Evolutionary conservation across 2,797 vertebrate genomes (phyloP), one percentile per base, ranked within the genome.

Genomic region (Threskiornis aethiopicus): DNA sequence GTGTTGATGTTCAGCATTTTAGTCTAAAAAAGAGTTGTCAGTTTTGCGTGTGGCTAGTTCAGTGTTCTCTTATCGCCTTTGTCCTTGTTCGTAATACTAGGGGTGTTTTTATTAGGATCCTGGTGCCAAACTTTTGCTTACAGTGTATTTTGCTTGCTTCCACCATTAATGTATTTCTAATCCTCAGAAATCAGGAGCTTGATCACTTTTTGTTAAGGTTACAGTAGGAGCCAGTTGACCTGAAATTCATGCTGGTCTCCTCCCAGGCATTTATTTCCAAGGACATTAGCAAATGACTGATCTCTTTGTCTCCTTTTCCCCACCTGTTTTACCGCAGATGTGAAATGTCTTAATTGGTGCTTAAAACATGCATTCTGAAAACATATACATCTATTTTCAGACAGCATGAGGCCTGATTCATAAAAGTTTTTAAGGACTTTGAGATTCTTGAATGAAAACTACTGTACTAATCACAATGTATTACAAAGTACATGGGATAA

Each of bases 381-480:
- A 70, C 17, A 29, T 5, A 9, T 6, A 9, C 18, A 1, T 62
- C 39, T 21, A 2, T 39, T 72, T 90, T 31, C 55, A 37, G 70
- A 16, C 42, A 55, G 52, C 39, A 5, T 8, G 4, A 31, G 67
- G 26, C 59, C 70, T 24, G 19, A 19, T 31, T n/a, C 17, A 0
- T 39, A 31, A 1, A 29, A 84, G 24, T 33, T 71, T 83, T 70
- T 28, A 61, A 55, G 65, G 39, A 22, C 25, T 88, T 75, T 13
- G 64, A 59, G 76, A 28, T 61, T 25, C 19, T 10, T 28, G 28
- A 42, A 37, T 54, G 78, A 49, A 81, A 85, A n/a, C 41, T 8
- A 2, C 44, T 10, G 14, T 39, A 15, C 31, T 33, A 21, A 24
- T 52, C 5, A 0, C 72, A 49, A 4, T 4, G 5, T 5, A 4